Percentiles rank a stretch among this genome's conserved stretches.
Conservation (phyloP, 1,140 invertebrate genomes). For the Drosophila oshimai region DNA sequence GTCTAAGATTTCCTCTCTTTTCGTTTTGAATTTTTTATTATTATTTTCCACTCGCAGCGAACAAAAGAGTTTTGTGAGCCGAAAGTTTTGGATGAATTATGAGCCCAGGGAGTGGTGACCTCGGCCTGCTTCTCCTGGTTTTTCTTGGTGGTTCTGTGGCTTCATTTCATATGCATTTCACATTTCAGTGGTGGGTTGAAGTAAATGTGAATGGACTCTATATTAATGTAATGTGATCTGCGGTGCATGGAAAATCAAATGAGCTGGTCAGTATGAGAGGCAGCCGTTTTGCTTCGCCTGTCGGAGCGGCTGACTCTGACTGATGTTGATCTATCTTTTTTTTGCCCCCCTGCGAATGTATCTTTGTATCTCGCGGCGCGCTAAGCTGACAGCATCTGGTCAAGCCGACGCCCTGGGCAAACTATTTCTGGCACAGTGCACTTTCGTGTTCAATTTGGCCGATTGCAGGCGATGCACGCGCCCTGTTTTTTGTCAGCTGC, state of each 20-base stretch:
- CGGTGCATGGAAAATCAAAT: slow-evolving; percentile 59
- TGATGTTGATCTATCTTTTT: slow-evolving; percentile 52
- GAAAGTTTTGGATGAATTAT: slow-evolving; percentile 66
- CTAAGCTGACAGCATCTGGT: slow-evolving; percentile 57
- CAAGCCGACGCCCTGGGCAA: slow-evolving; percentile 25
- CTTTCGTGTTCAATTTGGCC: slow-evolving; percentile 30
- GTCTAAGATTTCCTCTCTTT: slow-evolving; percentile 50
- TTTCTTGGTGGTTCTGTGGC: slow-evolving; percentile 5
- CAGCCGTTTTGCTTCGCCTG: slow-evolving; percentile 28
- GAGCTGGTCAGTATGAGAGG: slow-evolving; percentile 19
- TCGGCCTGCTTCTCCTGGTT: slow-evolving; percentile 2
- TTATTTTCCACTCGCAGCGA: slow-evolving; percentile 4
- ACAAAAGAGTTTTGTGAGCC: slow-evolving; percentile 53
- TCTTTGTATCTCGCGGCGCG: slow-evolving; percentile 5
- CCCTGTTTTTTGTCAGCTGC: slow-evolving; percentile 43
- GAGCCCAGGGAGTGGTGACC: slow-evolving; percentile 60
- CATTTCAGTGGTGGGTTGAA: not conserved
- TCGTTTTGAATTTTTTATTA: slow-evolving; percentile 28
- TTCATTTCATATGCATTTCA: slow-evolving; percentile 40
- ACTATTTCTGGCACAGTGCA: slow-evolving; percentile 69
- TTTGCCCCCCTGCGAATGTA: not conserved
- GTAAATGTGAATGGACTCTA: slow-evolving; percentile 55
- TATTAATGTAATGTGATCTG: slow-evolving; percentile 71
- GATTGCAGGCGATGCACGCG: slow-evolving; percentile 16
- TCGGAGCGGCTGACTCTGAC: slow-evolving; percentile 29